Conservation (phyloP, 2,888 invertebrate genomes). For the Aphodius granarius region DNA sequence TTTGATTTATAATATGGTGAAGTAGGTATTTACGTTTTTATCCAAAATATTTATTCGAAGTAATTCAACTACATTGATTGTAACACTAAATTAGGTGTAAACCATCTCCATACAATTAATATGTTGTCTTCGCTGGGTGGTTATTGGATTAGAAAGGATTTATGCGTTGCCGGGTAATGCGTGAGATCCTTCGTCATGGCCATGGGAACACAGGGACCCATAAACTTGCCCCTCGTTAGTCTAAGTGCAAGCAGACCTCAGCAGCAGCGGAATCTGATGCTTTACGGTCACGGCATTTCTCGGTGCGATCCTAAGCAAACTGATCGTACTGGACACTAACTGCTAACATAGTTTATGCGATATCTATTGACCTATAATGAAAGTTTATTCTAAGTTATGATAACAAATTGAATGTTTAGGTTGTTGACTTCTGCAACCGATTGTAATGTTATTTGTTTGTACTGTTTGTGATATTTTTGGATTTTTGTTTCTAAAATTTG, state of each 20-base stretch:
- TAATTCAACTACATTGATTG: background rate
- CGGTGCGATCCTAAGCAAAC: background rate
- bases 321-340: background rate
- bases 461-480: too few relatives aligned
- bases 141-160: background rate
- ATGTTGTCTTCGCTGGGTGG: background rate
- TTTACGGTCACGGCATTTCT: background rate
- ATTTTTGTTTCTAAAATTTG: too few relatives aligned
- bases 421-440: too few relatives aligned
- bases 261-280: background rate
- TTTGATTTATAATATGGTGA: too few relatives aligned
- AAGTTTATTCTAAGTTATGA: background rate
- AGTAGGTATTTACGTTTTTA: too few relatives aligned
- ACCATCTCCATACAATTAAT: background rate
- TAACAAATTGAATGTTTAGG: too few relatives aligned
- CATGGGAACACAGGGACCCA: background rate
- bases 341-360: background rate
- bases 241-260: background rate
- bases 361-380: background rate
- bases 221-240: background rate
- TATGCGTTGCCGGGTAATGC: background rate
- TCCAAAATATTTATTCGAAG: too few relatives aligned
- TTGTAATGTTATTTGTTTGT: too few relatives aligned
- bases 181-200: background rate
- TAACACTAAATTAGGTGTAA: background rate